A percentile compares a stretch with the other conserved stretches of the same genome.
phyloP scores from a whole-genome alignment of 2,888 invertebrate species.

The Euzophera pinguis region DNA sequence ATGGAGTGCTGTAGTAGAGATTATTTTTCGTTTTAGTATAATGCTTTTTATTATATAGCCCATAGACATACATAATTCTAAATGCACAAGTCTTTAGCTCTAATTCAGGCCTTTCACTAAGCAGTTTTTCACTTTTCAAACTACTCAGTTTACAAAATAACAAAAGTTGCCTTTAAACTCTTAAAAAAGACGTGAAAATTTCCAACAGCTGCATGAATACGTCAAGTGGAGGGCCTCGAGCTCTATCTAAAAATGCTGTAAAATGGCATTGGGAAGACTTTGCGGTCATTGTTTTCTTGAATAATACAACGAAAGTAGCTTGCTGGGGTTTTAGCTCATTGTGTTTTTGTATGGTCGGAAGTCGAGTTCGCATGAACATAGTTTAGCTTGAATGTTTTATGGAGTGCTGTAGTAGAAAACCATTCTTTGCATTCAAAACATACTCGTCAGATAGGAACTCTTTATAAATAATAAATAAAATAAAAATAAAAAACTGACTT shows the following conservation, averaged over 20 bases:
- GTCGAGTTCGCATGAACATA: not conserved
- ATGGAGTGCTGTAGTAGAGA: too few relatives aligned
- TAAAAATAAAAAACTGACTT: too few relatives aligned
- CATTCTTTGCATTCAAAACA: too few relatives aligned
- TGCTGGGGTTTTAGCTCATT: not conserved
- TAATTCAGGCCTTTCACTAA: too few relatives aligned
- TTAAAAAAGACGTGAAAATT: not conserved
- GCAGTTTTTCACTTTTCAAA: too few relatives aligned
- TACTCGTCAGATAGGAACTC: too few relatives aligned
- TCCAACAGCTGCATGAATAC: not conserved
- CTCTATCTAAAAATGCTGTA: constrained; percentile 3
- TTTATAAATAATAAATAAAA: too few relatives aligned
- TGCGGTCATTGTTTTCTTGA: not conserved
- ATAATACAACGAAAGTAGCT: constrained; percentile 2
- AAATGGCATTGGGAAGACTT: not conserved
- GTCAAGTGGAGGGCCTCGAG: not conserved
- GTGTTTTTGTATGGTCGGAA: not conserved
- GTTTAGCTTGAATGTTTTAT: not conserved
- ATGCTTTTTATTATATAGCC: too few relatives aligned
- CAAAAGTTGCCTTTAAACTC: not conserved
- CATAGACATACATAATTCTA: too few relatives aligned
- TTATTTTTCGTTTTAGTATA: too few relatives aligned
- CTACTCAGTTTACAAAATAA: not conserved
- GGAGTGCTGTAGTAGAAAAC: too few relatives aligned
- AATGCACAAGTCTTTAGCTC: too few relatives aligned